A percentile compares a stretch with the other conserved stretches of the same genome.
Conservation (phyloP, 2,797 vertebrate genomes). For the Gadopsis marmoratus region DNA sequence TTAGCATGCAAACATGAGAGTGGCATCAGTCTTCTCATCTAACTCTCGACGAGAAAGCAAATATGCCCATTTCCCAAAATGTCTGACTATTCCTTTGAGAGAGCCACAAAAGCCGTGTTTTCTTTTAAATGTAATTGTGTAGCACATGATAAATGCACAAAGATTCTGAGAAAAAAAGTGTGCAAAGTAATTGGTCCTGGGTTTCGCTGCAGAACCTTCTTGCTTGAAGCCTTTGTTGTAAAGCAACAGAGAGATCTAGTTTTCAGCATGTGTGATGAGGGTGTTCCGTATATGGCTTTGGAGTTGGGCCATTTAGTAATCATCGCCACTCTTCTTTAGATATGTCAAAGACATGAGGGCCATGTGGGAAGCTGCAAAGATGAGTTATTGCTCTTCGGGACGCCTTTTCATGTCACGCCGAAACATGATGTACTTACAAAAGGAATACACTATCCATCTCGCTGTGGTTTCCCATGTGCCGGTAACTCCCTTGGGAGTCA, state of each 20-base stretch:
- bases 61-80: neutral
- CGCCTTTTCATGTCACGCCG: constrained; percentile 72
- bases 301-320: constrained; percentile 79
- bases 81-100: neutral
- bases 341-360: constrained; percentile 78
- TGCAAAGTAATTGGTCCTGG: constrained; percentile 3
- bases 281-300: constrained; percentile 67
- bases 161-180: neutral
- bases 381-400: constrained; percentile 73
- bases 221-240: constrained; percentile 57
- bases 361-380: constrained; percentile 77
- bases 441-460: constrained; percentile 65
- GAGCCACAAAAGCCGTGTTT: neutral
- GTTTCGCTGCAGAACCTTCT: constrained; percentile 56
- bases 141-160: neutral
- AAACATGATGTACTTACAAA: constrained; percentile 71
- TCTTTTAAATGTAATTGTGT: neutral
- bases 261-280: constrained; percentile 69
- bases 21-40: neutral
- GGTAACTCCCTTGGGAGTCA: constrained; percentile 52
- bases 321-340: constrained; percentile 79
- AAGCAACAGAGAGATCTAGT: constrained; percentile 65
- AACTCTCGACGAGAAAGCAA: neutral
- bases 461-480: constrained; percentile 61
- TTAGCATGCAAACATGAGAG: neutral